These are phyloP conservation scores for Metallyticus violacea DNA, from an alignment of 2,888 invertebrate species.

Conservation along the genomic window DNA sequence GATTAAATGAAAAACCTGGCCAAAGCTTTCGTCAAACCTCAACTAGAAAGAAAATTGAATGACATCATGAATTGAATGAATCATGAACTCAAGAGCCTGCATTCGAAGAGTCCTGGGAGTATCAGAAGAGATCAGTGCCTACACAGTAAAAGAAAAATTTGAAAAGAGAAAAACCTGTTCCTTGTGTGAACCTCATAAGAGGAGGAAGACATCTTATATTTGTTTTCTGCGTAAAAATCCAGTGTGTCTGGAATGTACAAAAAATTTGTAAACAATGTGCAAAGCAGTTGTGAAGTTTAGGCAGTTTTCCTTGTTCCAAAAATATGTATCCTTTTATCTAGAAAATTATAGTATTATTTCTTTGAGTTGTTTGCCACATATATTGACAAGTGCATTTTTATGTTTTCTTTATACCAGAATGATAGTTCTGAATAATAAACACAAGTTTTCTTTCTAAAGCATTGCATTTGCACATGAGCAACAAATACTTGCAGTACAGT, in stretches of 20 bases:
- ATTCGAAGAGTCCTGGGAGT: background rate
- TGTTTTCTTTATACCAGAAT: too few species aligned
- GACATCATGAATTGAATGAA: background rate
- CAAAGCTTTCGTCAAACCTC: conserved; percentile 2
- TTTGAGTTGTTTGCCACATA: too few species aligned
- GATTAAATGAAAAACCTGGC: conserved; percentile 14
- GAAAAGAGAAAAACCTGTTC: conserved; percentile 21
- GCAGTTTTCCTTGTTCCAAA: too few species aligned
- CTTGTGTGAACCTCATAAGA: background rate
- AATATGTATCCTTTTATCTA: too few species aligned
- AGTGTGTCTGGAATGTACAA: background rate
- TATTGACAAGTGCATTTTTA: too few species aligned
- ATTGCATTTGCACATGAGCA: too few species aligned
- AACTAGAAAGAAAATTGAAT: background rate
- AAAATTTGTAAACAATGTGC: too few species aligned
- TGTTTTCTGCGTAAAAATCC: background rate
- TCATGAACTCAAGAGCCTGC: background rate
- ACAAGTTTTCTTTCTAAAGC: too few species aligned
- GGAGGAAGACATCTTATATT: background rate
- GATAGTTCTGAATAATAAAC: too few species aligned
- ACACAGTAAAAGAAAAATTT: conserved; percentile 6
- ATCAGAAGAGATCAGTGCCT: background rate
- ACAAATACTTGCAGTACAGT: too few species aligned
- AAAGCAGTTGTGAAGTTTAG: too few species aligned
- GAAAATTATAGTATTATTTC: too few species aligned